These are phyloP conservation scores for Crotalus helleri DNA, from an alignment of 2,113 vertebrate species.

Conservation along the genomic window DNA sequence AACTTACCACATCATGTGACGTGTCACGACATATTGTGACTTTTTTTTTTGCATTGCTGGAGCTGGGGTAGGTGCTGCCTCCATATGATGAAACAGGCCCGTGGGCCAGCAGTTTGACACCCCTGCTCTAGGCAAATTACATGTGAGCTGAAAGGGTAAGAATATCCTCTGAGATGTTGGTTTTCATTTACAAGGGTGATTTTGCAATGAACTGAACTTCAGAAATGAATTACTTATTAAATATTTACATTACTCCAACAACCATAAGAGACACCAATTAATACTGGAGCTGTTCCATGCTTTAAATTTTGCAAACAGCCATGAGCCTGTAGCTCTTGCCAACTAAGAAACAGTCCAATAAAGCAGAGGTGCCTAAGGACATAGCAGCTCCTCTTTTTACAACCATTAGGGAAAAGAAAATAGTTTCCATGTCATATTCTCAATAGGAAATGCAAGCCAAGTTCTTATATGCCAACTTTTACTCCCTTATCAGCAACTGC, in stretches of 20 bases:
- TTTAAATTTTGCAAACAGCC: slow-evolving; percentile 9
- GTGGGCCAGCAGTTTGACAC: too few species aligned
- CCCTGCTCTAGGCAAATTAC: not conserved
- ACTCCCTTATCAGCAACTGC: not conserved
- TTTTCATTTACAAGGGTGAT: slow-evolving; percentile 16
- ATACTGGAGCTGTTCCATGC: not conserved
- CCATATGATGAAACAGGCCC: too few species aligned
- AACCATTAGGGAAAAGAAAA: not conserved
- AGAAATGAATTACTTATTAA: slow-evolving; percentile 15
- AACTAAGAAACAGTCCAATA: slow-evolving; percentile 22
- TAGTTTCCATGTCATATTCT: not conserved
- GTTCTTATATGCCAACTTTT: not conserved
- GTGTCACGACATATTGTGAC: too few species aligned
- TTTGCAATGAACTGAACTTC: slow-evolving; percentile 8
- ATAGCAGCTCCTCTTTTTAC: not conserved
- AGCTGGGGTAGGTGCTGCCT: too few species aligned
- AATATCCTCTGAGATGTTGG: not conserved
- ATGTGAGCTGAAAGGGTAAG: not conserved
- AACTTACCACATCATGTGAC: too few species aligned
- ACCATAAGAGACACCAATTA: not conserved
- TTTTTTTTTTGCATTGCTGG: too few species aligned
- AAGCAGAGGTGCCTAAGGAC: not conserved
- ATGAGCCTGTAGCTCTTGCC: not conserved
- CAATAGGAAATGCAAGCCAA: not conserved
- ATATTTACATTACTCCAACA: slow-evolving; percentile 23